Base-by-base conservation (phyloP, 1,140 invertebrate species). In the Notospermus geniculatus region DNA sequence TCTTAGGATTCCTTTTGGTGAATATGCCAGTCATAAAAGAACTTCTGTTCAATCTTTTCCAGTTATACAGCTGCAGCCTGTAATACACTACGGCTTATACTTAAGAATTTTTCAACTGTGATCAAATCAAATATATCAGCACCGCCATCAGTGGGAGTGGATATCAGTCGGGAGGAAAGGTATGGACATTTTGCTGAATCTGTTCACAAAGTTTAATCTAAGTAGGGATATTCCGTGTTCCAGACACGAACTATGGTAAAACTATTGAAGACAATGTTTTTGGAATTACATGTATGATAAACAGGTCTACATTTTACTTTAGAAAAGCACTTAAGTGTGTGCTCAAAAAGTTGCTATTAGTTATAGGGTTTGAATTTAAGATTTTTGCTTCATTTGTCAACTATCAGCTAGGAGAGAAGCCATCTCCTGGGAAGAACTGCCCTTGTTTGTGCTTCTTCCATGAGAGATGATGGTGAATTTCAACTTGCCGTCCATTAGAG, bases 111-210 rank as follows among this genome's bases (percentile, higher is more conserved):
- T 80, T 90, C 91, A 55, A 87, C 90, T 2, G 89, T 95, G 57
- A 97, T 98, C 59, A 94, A 94, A 72, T 89, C 88, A 32, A 97
- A 96, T 76, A 63, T 81, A 54, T 63, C 90, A 62, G 88, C 90
- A n/a, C 89, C 91, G 25, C 89, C 91, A 60, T 89, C 88, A 19
- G 86, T 94, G 50, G 94, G 93, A 5, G 93, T 97, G 0, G 95
- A 98, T 81, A 92, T 97, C 62, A 88, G 92, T 0, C 86, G 93
- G 60, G 95, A 97, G 82, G 95, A 97, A 84, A 88, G 95, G 83
- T 95, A 87, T 78, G 62, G 7, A n/a, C 5, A 2, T 23, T 54
- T 55, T 11, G 17, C 2, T 43, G 32, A 52, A 23, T 19, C 23
- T 23, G 5, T 53, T 13, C 13, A 43, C 36, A 13, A 32, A 19